phyloP scores from a whole-genome alignment of 1,140 invertebrate genomes.

The Steinernema khuongi region DNA sequence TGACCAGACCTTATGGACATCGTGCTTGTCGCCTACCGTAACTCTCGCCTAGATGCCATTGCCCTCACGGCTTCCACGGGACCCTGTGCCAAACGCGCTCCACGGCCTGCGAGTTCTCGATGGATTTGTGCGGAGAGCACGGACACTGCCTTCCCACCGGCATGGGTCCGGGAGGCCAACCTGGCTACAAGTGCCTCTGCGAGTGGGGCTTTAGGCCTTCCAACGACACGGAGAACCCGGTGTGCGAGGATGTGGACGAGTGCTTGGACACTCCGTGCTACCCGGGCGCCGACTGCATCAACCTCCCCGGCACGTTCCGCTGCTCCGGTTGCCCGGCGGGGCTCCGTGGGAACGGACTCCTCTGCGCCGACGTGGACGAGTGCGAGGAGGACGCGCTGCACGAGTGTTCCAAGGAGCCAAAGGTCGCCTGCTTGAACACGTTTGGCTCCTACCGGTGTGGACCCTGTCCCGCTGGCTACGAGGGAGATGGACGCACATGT shows the following conservation, averaged over 20 bases:
- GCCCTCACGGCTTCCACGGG: constrained; percentile 48
- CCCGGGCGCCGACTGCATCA: constrained; percentile 49
- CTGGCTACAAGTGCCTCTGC: constrained; percentile 51
- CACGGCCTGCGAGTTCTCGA: constrained; percentile 35
- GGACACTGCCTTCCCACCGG: constrained; percentile 48
- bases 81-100: constrained; percentile 42
- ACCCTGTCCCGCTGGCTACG: constrained; percentile 61
- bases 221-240: constrained; percentile 48
- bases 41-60: constrained; percentile 43
- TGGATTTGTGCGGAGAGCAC: constrained; percentile 50
- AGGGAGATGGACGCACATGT: constrained; percentile 60
- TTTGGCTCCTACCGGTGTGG: constrained; percentile 60
- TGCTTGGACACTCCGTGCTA: constrained; percentile 51
- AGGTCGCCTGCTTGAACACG: constrained; percentile 56
- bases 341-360: constrained; percentile 47
- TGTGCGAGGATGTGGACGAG: constrained; percentile 52
- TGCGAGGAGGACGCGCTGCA: constrained; percentile 42
- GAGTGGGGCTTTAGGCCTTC: constrained; percentile 46
- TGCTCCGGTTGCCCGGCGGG: constrained; percentile 48
- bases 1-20: no score
- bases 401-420: constrained; percentile 49
- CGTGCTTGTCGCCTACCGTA: no score
- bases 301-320: constrained; percentile 51
- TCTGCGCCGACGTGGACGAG: constrained; percentile 52
- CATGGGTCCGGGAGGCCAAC: constrained; percentile 7